Base-by-base conservation (phyloP, 2,888 invertebrate genomes). In the Drosophila lutescens region DNA sequence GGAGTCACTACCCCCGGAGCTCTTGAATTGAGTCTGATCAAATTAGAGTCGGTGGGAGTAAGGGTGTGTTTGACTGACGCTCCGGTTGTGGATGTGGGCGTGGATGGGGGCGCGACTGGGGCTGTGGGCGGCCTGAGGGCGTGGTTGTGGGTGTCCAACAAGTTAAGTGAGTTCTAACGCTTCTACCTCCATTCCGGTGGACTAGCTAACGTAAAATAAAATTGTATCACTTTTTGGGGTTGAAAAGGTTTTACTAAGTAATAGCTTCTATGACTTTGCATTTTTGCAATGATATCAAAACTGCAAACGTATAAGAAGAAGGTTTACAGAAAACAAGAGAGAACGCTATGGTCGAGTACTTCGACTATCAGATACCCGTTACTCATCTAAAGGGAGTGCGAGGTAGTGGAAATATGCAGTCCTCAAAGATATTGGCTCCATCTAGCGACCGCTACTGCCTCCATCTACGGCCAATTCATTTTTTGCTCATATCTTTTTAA, bases 1-100 rank as follows among this genome's bases (percentile, higher is more conserved):
- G 59, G 57, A 72, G 62, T 53, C 71, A 57, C 68, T 44, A 61
- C 46, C 62, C 59, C 55, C 47, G 58, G 55, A 71, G 59, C 65
- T 74, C 67, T 68, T 70, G 77, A 79, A 87, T 84, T 85, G 69
- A 87, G 79, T 84, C 76, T 87, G 74, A 87, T 85, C 74, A 82
- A 76, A 84, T 85, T 87, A 79, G 71, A 74, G 71, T 79, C 60
- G 46, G 23, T 46, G 40, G 12, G 69, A 5, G 4, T 26, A 1
- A 26, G 26, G 66, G 73, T 78, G 79, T 61, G 53, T 44, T 57
- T 66, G 50, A 71, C 66, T 65, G 79, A 41, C 55, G 53, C 65
- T 26, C 15, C 32, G 20, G n/a, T n/a, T 12, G 10, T 9, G 30
- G 15, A 32, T 43, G 13, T 32, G 32, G 36, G 44, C n/a, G 41